Evolutionary conservation across 2,113 vertebrate species (phyloP).

Genomic region (Diglossa brunneiventris): DNA sequence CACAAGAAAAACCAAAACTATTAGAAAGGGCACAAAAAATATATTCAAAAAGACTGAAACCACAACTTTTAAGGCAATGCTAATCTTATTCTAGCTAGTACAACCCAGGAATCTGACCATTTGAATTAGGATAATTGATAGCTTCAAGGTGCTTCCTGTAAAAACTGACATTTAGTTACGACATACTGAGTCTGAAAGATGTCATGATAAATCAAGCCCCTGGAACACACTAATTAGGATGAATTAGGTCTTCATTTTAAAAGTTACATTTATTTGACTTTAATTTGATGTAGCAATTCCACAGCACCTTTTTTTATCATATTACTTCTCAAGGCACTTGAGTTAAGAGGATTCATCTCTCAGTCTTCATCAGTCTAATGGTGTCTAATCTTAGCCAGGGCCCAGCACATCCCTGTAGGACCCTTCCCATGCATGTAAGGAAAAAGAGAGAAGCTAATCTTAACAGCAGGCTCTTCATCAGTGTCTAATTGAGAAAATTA

Average conservation of each 20-base stretch:
- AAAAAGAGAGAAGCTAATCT: background rate
- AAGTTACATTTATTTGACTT: background rate
- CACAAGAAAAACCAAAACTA: background rate
- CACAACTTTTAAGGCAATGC: background rate
- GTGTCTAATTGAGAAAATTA: background rate
- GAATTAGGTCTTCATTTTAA: background rate
- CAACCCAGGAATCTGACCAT: background rate
- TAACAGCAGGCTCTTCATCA: background rate
- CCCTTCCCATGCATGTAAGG: background rate
- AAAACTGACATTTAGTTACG: background rate
- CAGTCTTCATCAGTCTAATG: background rate
- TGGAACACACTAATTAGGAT: background rate
- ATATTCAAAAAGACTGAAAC: background rate
- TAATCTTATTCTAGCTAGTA: background rate
- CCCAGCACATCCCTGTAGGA: background rate
- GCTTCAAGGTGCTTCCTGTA: background rate
- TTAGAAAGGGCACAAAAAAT: background rate
- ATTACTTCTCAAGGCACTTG: background rate
- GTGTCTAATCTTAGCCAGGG: background rate
- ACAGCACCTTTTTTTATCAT: background rate
- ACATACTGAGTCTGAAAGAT: background rate
- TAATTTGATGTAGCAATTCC: background rate
- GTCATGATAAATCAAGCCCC: background rate
- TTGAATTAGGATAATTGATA: background rate
- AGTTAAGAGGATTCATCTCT: constrained; percentile 10